These are phyloP conservation scores for Griposia aprilina DNA, from an alignment of 2,888 invertebrate genomes.

Conservation along the genomic window DNA sequence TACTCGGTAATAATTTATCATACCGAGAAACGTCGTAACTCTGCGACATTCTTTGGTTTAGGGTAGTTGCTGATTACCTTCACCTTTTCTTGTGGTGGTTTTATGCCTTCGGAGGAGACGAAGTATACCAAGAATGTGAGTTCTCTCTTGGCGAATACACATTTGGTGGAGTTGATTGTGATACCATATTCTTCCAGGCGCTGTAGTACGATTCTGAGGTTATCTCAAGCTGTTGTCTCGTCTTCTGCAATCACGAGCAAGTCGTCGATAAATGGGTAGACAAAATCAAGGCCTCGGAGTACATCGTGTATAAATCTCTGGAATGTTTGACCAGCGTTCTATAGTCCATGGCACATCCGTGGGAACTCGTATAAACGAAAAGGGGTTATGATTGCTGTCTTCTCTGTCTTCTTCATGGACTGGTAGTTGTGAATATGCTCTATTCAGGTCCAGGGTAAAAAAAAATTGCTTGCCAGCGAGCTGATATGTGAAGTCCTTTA, in stretches of 20 bases:
- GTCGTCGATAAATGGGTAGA: background rate
- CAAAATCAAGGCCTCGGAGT: background rate
- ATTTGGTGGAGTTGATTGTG: slow-evolving; percentile 16
- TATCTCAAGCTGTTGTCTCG: background rate
- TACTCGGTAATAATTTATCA: slow-evolving; percentile 11
- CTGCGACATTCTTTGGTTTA: background rate
- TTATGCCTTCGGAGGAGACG: background rate
- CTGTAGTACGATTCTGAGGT: slow-evolving; percentile 19
- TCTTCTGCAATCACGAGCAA: slow-evolving; percentile 2
- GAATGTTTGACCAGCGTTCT: slow-evolving; percentile 4
- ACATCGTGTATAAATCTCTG: slow-evolving; percentile 7
- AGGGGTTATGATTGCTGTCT: background rate
- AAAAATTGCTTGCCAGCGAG: slow-evolving; percentile 33
- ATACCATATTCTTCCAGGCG: slow-evolving; percentile 26
- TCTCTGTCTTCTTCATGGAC: slow-evolving; percentile 26
- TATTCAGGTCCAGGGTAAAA: slow-evolving; percentile 28
- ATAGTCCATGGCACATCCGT: background rate
- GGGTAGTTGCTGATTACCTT: slow-evolving; percentile 13
- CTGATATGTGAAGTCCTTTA: slow-evolving; percentile 42
- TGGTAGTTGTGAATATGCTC: slow-evolving; percentile 30
- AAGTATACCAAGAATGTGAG: slow-evolving; percentile 7
- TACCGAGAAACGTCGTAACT: slow-evolving; percentile 18
- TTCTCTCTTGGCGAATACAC: slow-evolving; percentile 9
- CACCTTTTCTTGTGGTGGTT: slow-evolving; percentile 10
- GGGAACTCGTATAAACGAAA: background rate